Evolutionary conservation across 1,140 invertebrate species (phyloP).

Genomic region (Leptinotarsa undecemlineata): DNA sequence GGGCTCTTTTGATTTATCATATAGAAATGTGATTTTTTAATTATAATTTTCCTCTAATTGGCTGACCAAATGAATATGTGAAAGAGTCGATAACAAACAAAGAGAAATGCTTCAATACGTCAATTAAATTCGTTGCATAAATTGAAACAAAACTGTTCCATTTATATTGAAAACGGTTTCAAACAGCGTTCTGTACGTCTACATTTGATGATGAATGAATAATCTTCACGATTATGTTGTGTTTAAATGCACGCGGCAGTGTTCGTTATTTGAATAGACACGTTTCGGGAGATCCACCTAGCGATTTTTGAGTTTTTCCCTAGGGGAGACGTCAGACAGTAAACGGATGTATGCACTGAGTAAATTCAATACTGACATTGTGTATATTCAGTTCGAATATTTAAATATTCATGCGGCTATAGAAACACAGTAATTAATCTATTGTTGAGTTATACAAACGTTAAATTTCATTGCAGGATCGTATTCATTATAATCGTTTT

Average conservation of each 20-base stretch:
- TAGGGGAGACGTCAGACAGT: constrained; percentile 41
- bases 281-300: constrained; percentile 32
- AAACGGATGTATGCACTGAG: constrained; percentile 45
- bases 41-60: no score
- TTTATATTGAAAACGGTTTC: not conserved
- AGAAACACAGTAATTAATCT: constrained; percentile 55
- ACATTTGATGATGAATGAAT: constrained; percentile 16
- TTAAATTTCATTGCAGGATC: constrained; percentile 51
- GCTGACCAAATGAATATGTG: no score
- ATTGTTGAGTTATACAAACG: constrained; percentile 55
- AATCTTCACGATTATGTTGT: constrained; percentile 11
- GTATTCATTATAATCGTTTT: constrained; percentile 54
- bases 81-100: no score
- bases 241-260: constrained; percentile 16
- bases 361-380: constrained; percentile 51
- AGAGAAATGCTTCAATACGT: no score
- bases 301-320: constrained; percentile 44
- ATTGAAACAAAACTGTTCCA: not conserved
- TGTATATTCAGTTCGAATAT: constrained; percentile 52
- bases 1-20: no score
- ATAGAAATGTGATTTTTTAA: no score
- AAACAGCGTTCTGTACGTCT: not conserved
- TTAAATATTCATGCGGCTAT: constrained; percentile 54
- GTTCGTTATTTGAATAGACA: constrained; percentile 21
- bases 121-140: no score